Percentiles rank a stretch among this genome's conserved stretches.
These are phyloP conservation scores for Oligia fasciuncula DNA, from an alignment of 2,888 invertebrate species.

Conservation along the genomic window DNA sequence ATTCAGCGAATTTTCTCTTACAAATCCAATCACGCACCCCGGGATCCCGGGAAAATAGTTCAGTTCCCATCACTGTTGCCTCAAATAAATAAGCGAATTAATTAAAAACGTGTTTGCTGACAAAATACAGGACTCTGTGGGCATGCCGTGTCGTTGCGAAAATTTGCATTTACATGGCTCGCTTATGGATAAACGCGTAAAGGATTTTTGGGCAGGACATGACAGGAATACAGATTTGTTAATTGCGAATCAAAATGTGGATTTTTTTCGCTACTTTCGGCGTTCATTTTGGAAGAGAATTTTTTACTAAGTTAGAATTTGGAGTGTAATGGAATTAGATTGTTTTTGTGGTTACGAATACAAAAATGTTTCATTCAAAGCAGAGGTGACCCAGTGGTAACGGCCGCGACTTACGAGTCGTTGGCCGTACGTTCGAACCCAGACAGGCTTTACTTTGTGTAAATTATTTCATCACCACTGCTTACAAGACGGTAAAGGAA, in stretches of 20 bases:
- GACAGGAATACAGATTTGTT: conserved; percentile 62
- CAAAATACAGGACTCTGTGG: conserved; percentile 75
- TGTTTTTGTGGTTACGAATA: conserved; percentile 2
- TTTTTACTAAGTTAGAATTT: conserved; percentile 11
- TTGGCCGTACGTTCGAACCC: not conserved
- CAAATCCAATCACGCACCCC: conserved; percentile 14
- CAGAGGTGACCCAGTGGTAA: not conserved
- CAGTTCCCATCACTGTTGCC: conserved; percentile 56
- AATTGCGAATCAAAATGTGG: conserved; percentile 59
- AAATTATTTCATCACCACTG: not conserved
- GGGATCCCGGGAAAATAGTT: conserved; percentile 43
- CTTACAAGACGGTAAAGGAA: not conserved
- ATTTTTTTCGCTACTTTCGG: conserved; percentile 27
- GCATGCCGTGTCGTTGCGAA: conserved; percentile 62
- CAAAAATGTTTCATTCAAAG: not conserved
- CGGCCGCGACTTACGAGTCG: not conserved
- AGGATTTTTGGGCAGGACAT: conserved; percentile 61
- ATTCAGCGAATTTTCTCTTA: not conserved
- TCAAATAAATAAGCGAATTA: conserved; percentile 83
- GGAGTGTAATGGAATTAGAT: conserved; percentile 15
- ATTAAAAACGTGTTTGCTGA: conserved; percentile 85
- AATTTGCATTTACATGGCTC: conserved; percentile 67
- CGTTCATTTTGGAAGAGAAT: conserved; percentile 23
- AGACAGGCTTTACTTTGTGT: not conserved
- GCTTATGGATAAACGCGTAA: conserved; percentile 68